Conservation (phyloP, 2,797 vertebrate species). For the Coluber constrictor region DNA sequence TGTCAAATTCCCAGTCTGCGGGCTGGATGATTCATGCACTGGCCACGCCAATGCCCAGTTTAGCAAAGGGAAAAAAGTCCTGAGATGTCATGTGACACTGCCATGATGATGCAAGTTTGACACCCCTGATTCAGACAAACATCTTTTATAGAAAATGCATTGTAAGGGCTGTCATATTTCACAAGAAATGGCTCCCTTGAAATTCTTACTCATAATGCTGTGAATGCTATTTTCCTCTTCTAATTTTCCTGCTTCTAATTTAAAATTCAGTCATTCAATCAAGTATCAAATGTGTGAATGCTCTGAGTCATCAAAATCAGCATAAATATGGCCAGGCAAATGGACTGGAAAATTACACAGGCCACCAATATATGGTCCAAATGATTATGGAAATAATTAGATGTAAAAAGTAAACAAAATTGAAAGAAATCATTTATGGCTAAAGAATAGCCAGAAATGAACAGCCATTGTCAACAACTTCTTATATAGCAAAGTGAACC, state of each 20-base stretch:
- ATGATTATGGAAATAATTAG: constrained; percentile 25
- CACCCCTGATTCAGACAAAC: background rate
- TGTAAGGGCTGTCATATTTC: background rate
- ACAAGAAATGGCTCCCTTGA: background rate
- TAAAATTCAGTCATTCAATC: background rate
- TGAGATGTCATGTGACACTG: no score
- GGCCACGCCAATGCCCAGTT: no score
- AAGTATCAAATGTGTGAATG: background rate
- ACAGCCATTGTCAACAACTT: background rate
- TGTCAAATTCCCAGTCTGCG: no score
- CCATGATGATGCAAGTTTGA: no score
- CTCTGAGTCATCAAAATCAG: background rate
- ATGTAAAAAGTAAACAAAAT: constrained; percentile 4
- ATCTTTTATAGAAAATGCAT: background rate
- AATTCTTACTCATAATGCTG: background rate
- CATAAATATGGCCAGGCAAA: background rate
- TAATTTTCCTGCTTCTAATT: background rate
- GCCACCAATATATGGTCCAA: constrained; percentile 13
- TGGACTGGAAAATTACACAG: background rate
- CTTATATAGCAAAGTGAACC: background rate
- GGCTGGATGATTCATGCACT: no score
- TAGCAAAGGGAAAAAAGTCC: no score
- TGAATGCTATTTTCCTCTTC: constrained; percentile 37
- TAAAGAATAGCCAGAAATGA: no score
- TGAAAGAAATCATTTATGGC: background rate